Percentiles rank a stretch among this genome's conserved stretches.
Evolutionary conservation across 2,888 invertebrate genomes (phyloP).

Genomic region (Dyspetes luteomarginatus): DNA sequence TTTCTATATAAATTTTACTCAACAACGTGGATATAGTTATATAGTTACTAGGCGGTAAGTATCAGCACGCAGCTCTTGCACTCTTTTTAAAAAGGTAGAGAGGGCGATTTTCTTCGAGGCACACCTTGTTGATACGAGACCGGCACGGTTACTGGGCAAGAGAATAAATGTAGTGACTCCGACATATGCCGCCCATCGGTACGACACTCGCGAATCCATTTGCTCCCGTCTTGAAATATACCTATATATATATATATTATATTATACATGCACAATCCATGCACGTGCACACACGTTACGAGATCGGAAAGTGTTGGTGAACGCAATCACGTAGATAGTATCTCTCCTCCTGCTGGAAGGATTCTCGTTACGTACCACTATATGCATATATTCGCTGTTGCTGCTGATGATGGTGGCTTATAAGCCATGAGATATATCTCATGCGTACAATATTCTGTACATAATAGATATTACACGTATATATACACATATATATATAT

Average conservation of each 20-base stretch:
- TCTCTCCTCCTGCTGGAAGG: constrained; percentile 55
- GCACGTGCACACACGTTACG: no score
- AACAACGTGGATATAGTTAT: no score
- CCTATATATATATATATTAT: background rate
- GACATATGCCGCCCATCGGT: constrained; percentile 61
- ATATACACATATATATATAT: background rate
- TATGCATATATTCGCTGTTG: constrained; percentile 10
- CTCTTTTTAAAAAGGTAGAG: background rate
- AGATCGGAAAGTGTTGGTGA: constrained; percentile 34
- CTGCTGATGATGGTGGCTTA: constrained; percentile 47
- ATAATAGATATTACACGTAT: background rate
- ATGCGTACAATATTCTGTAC: constrained; percentile 27
- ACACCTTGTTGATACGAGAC: constrained; percentile 61
- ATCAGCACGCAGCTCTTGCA: background rate
- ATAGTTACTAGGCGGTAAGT: background rate
- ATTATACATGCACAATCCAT: no score
- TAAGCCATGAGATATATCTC: no score
- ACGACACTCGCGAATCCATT: constrained; percentile 55
- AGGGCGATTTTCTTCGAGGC: constrained; percentile 38
- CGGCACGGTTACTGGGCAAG: constrained; percentile 35
- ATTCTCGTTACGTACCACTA: constrained; percentile 54
- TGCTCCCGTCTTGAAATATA: constrained; percentile 40
- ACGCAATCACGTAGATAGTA: constrained; percentile 66
- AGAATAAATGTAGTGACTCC: constrained; percentile 56
- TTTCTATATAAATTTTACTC: no score